A percentile compares a stretch with the other conserved stretches of the same genome.
phyloP scores from a whole-genome alignment of 2,113 vertebrate genomes.

The Tapirus terrestris region DNA sequence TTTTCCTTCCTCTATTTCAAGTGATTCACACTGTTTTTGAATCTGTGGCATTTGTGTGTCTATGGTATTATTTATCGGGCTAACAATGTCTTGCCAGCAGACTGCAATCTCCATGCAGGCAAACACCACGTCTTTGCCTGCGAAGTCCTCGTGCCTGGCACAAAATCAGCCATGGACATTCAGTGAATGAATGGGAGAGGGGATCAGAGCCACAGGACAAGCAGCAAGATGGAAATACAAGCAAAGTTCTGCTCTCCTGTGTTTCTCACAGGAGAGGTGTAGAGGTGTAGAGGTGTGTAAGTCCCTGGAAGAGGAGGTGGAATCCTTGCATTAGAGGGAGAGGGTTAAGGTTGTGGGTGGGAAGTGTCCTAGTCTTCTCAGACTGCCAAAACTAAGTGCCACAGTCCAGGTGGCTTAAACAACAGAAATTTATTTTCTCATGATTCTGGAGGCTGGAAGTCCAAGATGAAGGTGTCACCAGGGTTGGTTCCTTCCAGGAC shows the following conservation, averaged over 20 bases:
- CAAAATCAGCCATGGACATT: background rate
- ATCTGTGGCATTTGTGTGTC: background rate
- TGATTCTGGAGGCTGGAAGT: background rate
- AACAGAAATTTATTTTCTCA: background rate
- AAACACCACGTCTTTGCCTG: background rate
- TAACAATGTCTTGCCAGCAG: background rate
- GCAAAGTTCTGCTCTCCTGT: background rate
- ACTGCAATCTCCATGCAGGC: background rate
- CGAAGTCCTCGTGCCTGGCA: background rate
- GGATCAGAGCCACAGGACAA: background rate
- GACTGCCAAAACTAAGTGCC: background rate
- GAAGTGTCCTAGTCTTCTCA: background rate
- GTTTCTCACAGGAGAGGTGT: too few species aligned
- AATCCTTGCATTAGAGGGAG: background rate
- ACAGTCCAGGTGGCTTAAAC: background rate
- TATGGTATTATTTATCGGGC: background rate
- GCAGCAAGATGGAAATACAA: background rate
- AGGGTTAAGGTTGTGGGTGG: background rate
- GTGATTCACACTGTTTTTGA: background rate
- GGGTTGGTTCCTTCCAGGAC: background rate
- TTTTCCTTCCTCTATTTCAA: background rate
- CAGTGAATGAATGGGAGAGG: background rate
- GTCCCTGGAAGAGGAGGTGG: background rate
- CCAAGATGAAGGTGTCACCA: background rate
- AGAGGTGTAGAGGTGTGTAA: too few species aligned